A percentile compares a stretch with the other conserved stretches of the same genome.
phyloP scores from a whole-genome alignment of 2,113 vertebrate genomes.

The Pomatostomus ruficeps region DNA sequence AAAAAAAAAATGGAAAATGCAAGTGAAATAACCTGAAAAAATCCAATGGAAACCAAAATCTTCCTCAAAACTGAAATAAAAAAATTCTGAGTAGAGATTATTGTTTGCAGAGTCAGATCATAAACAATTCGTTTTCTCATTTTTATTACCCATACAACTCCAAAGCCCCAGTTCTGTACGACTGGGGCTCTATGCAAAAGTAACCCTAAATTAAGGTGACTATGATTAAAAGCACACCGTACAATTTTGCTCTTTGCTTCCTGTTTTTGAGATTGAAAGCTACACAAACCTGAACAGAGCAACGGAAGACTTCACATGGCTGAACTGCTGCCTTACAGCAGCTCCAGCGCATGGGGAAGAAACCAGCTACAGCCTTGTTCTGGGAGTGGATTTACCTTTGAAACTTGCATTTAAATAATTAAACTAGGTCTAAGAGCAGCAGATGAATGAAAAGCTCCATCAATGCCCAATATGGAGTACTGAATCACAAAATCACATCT shows the following conservation, averaged over 20 bases:
- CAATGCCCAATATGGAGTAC: not conserved
- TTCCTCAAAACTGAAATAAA: not conserved
- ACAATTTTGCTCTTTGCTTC: not conserved
- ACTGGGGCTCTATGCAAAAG: not conserved
- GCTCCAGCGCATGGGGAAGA: not conserved
- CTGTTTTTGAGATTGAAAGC: not conserved
- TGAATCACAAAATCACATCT: not conserved
- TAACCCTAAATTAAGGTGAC: not conserved
- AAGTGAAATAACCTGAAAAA: not conserved
- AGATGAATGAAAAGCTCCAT: not conserved
- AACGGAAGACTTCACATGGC: not conserved
- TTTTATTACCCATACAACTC: not conserved
- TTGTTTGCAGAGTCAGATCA: not conserved
- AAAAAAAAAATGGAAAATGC: not conserved
- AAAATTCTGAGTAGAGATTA: not conserved
- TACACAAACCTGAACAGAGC: not conserved
- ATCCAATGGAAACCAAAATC: not conserved
- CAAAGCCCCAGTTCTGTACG: not conserved
- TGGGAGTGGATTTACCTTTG: not conserved
- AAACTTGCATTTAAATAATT: not conserved
- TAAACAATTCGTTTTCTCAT: not conserved
- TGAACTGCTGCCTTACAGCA: not conserved
- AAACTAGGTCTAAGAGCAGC: not conserved
- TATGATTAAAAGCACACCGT: not conserved
- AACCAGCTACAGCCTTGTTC: not conserved